Evolutionary conservation across 2,888 invertebrate genomes (phyloP).

Genomic region (Scaptodrosophila latifasciaeformis): DNA sequence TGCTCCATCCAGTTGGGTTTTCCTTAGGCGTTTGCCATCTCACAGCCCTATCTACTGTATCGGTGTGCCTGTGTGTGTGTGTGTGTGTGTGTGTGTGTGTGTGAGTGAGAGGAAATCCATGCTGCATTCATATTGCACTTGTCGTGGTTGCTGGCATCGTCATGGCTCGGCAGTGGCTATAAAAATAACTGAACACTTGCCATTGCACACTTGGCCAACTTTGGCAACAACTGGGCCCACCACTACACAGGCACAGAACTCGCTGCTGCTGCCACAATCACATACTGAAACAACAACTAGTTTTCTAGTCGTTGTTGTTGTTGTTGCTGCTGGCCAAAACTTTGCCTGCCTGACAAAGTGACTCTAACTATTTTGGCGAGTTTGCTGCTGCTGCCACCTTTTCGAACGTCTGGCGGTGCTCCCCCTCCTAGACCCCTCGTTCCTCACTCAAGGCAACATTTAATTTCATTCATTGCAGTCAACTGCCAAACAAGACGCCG

Average conservation of each 20-base stretch:
- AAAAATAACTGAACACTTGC: constrained; percentile 67
- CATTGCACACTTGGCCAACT: constrained; percentile 68
- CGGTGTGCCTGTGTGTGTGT: no score
- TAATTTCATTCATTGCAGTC: constrained; percentile 60
- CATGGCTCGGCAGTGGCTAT: constrained; percentile 41
- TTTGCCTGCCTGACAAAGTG: no score
- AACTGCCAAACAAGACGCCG: constrained; percentile 13
- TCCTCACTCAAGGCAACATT: constrained; percentile 46
- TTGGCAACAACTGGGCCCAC: constrained; percentile 56
- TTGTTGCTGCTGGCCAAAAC: neutral
- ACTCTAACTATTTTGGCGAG: no score
- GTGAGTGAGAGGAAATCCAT: no score
- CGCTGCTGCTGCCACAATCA: neutral
- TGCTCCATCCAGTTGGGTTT: constrained; percentile 44
- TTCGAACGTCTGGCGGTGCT: no score
- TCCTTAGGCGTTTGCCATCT: constrained; percentile 44
- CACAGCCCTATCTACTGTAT: constrained; percentile 1
- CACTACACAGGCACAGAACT: neutral
- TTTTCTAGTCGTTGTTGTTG: neutral
- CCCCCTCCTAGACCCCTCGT: neutral
- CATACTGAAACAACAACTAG: neutral
- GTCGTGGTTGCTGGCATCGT: constrained; percentile 31
- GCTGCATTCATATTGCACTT: constrained; percentile 63
- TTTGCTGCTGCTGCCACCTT: constrained; percentile 34
- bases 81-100: no score